phyloP scores from a whole-genome alignment of 2,888 invertebrate species.

The Anthophora plumipes region DNA sequence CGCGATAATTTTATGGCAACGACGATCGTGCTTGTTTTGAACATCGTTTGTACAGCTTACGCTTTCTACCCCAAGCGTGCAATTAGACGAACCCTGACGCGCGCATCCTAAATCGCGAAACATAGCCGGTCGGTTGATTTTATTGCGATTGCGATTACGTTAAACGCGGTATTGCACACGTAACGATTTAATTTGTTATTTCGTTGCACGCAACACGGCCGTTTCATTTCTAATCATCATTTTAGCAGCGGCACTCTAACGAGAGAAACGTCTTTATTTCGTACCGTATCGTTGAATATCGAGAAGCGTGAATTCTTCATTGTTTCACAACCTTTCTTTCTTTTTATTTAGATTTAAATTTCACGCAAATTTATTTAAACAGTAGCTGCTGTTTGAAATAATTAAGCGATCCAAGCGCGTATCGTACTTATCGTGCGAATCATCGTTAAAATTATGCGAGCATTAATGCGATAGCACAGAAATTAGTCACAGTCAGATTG shows the following conservation, averaged over 20 bases:
- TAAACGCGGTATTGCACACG: constrained; percentile 6
- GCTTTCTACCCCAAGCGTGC: constrained; percentile 41
- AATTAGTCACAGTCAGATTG: constrained; percentile 36
- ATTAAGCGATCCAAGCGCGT: not conserved
- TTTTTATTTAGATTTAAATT: no score
- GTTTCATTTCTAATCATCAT: constrained; percentile 1
- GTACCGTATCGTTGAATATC: not conserved
- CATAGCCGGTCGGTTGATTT: constrained; percentile 29
- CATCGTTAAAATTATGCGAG: not conserved
- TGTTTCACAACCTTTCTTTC: no score
- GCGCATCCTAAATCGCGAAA: constrained; percentile 34
- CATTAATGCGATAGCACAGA: constrained; percentile 35
- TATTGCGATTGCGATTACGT: constrained; percentile 26
- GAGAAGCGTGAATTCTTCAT: not conserved
- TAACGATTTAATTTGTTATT: constrained; percentile 41
- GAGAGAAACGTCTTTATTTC: constrained; percentile 9
- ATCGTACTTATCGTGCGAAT: not conserved
- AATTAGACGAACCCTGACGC: constrained; percentile 41
- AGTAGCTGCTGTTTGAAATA: not conserved
- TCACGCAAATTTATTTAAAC: not conserved
- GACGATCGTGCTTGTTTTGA: not conserved
- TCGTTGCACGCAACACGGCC: constrained; percentile 9
- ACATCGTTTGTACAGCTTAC: constrained; percentile 19
- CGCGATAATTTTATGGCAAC: not conserved
- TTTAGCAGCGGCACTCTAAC: not conserved